Evolutionary conservation across 2,797 vertebrate species (phyloP), one percentile per base, ranked within the genome.

Genomic region (Etheostoma perlongum): DNA sequence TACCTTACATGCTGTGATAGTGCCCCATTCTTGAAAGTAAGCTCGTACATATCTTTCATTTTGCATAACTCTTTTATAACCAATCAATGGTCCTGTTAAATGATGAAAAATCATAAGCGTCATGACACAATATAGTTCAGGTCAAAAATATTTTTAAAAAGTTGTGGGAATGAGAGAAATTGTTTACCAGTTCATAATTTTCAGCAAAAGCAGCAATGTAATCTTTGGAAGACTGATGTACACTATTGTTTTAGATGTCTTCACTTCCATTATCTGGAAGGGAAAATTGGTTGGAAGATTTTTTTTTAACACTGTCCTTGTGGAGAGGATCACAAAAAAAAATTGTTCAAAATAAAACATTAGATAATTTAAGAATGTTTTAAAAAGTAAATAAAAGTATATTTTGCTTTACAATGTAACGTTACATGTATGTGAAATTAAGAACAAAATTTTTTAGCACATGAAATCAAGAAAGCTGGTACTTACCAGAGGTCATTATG

Each of bases 11-110:
- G 13, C 42, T 61, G 85, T 90, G 57, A 93, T 0, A 0, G 44
- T 90, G n/a, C 94, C 93, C 83, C 83, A 93, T 3, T 79, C 67
- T 69, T 54, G 59, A 51, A 94, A 94, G 74, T 92, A 89, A 3
- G 79, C 71, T n/a, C 40, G 33, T 8, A 94, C 0, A 15, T 90
- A 87, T 47, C 72, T 70, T 18, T 90, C 86, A 68, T 78, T 78
- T 90, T 55, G 94, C 18, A 33, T 47, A 47, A 30, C 2, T 84
- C 27, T 65, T 16, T 86, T 27, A 94, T 23, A 15, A 92, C 0
- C 70, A 94, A 42, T 27, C 93, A 91, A 82, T 94, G 91, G 2
- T 91, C 85, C 93, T 94, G 44, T 67, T 33, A 72, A 71, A 71
- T 33, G 0, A 69, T 1, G 69, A 2, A 71, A 77, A 72, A 76